Base-by-base conservation (phyloP, 2,797 vertebrate species). In the Balearica regulorum region DNA sequence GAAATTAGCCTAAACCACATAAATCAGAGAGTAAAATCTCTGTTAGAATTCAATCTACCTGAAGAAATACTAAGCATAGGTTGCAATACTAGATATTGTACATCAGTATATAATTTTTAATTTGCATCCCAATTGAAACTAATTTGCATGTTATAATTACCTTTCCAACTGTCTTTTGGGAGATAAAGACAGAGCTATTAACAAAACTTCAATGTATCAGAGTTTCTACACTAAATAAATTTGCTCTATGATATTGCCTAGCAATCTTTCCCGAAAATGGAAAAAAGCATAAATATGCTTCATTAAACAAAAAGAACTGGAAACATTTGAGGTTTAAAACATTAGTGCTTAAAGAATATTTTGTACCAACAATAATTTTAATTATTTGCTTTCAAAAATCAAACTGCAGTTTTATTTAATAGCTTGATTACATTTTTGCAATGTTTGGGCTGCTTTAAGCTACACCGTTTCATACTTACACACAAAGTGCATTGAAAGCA, bases 131-230 rank as follows among this genome's bases (percentile, higher is more conserved):
- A 88, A 87, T 80, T 72, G 57, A 96, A 97, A 83, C 89, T 97
- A 96, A 98, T 98, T 98, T 98, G 75, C 95, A 97, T 98, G 80
- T 77, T 97, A 96, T 98, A 97, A 97, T 98, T 98, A 97, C 81
- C 77, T 97, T 96, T 96, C 94, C 29, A 69, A 97, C 87, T 93
- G 77, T 96, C 94, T 98, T 97, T 95, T 60, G 81, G 87, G 79
- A 98, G 94, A 98, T 96, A 97, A 97, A 98, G 97, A 84, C 46
- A 95, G 37, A 91, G 60, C 68, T 92, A 93, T 96, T 97, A 97
- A 97, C 72, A 92, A 96, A 97, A 94, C 43, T 68, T 95, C 94
- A 97, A 96, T 96, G 71, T 89, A 94, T 96, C 87, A 89, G 37
- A 69, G 58, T 95, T 96, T 96, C 69, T 93, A 92, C 78, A 83